Percentiles rank a stretch among this genome's conserved stretches.
phyloP scores from a whole-genome alignment of 2,888 invertebrate species.

The Napeogenes sylphis region DNA sequence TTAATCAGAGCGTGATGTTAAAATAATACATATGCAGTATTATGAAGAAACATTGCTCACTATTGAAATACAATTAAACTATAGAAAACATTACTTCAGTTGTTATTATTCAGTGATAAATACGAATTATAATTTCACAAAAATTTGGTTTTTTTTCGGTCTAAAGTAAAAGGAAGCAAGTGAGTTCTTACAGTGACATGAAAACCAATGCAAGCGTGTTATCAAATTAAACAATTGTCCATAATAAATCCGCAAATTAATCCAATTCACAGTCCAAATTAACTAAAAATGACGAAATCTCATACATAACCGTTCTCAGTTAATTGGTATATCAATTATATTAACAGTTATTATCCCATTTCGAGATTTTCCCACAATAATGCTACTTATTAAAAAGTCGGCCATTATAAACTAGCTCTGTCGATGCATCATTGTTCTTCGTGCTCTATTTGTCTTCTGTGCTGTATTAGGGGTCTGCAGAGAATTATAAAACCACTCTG shows the following conservation, averaged over 20 bases:
- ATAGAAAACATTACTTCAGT: too few relatives aligned
- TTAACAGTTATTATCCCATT: slow-evolving; percentile 30
- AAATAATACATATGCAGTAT: too few relatives aligned
- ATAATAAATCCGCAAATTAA: neutral
- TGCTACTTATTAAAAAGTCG: slow-evolving; percentile 27
- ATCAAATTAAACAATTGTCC: too few relatives aligned
- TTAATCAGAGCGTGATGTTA: too few relatives aligned
- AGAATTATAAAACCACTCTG: slow-evolving; percentile 15
- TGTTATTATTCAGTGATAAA: too few relatives aligned
- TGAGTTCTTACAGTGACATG: too few relatives aligned
- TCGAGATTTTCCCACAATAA: slow-evolving; percentile 35
- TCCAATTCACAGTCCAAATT: slow-evolving; percentile 6
- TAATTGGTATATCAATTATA: slow-evolving; percentile 24
- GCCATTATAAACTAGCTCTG: slow-evolving; percentile 38
- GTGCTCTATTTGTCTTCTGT: slow-evolving; percentile 66
- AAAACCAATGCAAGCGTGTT: too few relatives aligned
- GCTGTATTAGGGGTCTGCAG: slow-evolving; percentile 22
- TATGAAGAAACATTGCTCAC: too few relatives aligned
- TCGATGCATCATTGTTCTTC: slow-evolving; percentile 66
- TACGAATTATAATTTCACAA: too few relatives aligned
- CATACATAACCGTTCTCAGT: slow-evolving; percentile 15
- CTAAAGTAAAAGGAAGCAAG: too few relatives aligned
- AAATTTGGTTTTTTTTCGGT: too few relatives aligned
- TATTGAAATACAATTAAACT: too few relatives aligned
- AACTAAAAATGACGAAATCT: slow-evolving; percentile 10